phyloP scores from a whole-genome alignment of 2,888 invertebrate genomes.

The Leptopilina drosophilae region DNA sequence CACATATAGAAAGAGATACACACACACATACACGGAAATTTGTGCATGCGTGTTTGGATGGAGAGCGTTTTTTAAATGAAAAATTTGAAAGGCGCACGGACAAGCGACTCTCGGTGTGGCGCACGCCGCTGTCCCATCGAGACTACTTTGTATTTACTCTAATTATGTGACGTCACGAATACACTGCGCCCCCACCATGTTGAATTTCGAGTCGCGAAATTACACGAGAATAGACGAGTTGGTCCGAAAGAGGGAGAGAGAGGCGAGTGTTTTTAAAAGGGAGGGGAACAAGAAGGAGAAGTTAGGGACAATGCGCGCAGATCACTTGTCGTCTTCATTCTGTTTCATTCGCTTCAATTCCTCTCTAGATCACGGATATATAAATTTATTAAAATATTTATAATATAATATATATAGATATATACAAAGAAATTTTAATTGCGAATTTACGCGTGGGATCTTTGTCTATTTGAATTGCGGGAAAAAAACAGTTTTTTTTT shows the following conservation, averaged over 20 bases:
- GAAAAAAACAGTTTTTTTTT: no score
- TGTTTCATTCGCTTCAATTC: conserved; percentile 10
- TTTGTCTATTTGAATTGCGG: no score
- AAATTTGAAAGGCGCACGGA: conserved; percentile 67
- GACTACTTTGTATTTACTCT: conserved; percentile 85
- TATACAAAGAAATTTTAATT: not conserved
- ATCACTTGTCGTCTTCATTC: conserved; percentile 7
- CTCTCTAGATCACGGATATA: not conserved
- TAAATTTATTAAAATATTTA: no score
- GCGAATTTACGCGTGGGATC: not conserved
- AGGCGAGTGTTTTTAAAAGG: conserved; percentile 59
- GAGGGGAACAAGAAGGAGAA: conserved; percentile 35
- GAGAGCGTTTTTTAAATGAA: conserved; percentile 35
- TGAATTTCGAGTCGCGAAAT: conserved; percentile 50
- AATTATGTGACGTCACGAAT: conserved; percentile 84
- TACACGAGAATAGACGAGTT: conserved; percentile 57
- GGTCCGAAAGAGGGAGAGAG: conserved; percentile 56
- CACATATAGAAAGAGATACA: not conserved
- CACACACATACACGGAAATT: conserved; percentile 1
- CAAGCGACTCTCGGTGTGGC: conserved; percentile 77
- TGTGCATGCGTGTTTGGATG: conserved; percentile 44
- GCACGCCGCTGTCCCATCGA: conserved; percentile 82
- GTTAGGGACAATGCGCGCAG: not conserved
- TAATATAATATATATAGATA: no score
- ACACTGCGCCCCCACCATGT: conserved; percentile 70